Base-by-base conservation (phyloP, 2,797 vertebrate species). In the Pantherophis alleghaniensis region DNA sequence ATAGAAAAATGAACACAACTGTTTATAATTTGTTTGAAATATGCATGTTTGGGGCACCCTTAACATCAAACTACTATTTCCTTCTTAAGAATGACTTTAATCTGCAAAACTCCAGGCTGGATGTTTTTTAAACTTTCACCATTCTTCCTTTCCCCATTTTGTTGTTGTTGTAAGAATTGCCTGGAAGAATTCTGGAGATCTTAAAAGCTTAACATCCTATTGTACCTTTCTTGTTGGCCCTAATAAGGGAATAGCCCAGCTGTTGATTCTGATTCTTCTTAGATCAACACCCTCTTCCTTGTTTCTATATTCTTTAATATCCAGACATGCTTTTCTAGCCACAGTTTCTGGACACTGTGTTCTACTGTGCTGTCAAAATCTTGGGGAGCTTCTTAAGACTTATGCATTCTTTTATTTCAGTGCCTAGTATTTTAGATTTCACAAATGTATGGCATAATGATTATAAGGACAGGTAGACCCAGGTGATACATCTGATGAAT, bases 1-100 rank as follows among this genome's bases (percentile, higher is more conserved):
- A 51, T 0, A 0, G 79, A 57, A n/a, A 88, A 87, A 61, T 32
- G 12, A 42, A 3, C 20, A 28, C 89, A 86, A 47, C 89, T 51
- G 1, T 0, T 4, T 2, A 37, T 14, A 2, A 0, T 0, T 92
- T 42, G 69, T 42, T 42, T 47, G 37, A 47, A 47, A 42, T 83
- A 24, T 22, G 37, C 18, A 20, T 79, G 9, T 42, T 79, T 37
- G 74, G 37, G 18, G 37, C 9, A 42, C 74, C 1, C 0, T 0
- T 74, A 88, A 59, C 14, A 4, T 47, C 79, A 79, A 79, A 37
- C 37, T 79, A 47, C 37, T 42, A 42, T 47, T 37, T 79, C 37
- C 20, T 37, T 79, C 1, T 79, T 79, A 10, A 20, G 74, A 42
- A 47, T 11, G 74, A 79, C 74, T 69, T 69, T 79, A 79, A 79